phyloP scores from a whole-genome alignment of 1,140 invertebrate species.

The Fopius arisanus region DNA sequence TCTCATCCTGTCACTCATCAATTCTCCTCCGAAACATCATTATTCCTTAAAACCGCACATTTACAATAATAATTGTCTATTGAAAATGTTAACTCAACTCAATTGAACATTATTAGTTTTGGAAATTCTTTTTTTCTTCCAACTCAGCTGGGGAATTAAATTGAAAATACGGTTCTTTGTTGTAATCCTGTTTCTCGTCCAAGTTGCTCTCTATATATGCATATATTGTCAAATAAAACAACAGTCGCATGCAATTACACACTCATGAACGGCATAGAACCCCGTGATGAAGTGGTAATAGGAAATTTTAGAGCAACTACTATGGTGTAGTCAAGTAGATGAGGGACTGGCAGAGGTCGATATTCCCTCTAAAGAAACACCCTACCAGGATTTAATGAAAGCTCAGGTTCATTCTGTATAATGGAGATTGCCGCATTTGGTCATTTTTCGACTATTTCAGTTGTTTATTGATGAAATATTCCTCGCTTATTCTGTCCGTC shows the following conservation, averaged over 20 bases:
- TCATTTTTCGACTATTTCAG: no score
- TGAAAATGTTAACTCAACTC: no score
- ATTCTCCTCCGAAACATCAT: no score
- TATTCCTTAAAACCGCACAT: no score
- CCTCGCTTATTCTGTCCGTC: no score
- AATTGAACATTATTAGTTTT: no score
- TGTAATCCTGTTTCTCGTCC: no score
- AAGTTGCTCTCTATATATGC: no score
- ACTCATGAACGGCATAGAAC: neutral
- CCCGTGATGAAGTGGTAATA: slow-evolving; percentile 19
- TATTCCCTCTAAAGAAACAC: neutral
- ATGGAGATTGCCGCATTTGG: neutral
- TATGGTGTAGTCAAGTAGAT: neutral
- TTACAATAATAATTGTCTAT: no score
- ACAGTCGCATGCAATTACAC: slow-evolving; percentile 10
- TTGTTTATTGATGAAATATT: no score
- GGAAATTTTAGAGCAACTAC: slow-evolving; percentile 7
- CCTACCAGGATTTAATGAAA: neutral
- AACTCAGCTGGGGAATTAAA: neutral
- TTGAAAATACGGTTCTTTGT: no score
- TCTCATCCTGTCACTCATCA: neutral
- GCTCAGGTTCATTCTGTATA: neutral
- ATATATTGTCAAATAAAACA: neutral
- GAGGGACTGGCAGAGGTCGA: neutral
- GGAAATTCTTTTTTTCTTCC: no score